Evolutionary conservation across 1,140 invertebrate species (phyloP), one percentile per base, ranked within the genome.

Genomic region (Melitaea cinxia): DNA sequence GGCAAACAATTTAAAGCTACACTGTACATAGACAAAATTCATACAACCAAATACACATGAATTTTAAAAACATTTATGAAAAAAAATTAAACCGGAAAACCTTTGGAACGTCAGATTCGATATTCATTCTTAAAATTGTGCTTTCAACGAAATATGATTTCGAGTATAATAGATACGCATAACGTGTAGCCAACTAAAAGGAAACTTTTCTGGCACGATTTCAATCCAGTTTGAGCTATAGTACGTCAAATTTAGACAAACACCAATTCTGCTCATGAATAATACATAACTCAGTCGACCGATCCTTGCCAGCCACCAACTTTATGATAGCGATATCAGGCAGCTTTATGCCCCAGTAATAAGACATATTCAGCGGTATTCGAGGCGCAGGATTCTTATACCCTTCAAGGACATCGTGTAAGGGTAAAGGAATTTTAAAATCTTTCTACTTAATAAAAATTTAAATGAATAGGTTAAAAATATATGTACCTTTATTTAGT

Each of bases 201-300:
- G 14, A 37, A 70, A 70, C 64, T 78, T 76, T 76, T 62, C 75
- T 78, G 77, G 73, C 74, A 75, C 66, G 69, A 70, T 78, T 75
- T 80, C 80, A 79, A 80, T 76, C 72, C 56, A 55, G 55, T 47
- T 67, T 62, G 63, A 74, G 68, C 73, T 78, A 79, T 71, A 72
- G 65, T 68, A 77, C 75, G 77, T 80, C 76, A 83, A 79, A 80
- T 80, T 83, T 79, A 77, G 77, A 83, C 80, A 83, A 83, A 83
- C 74, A 83, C 71, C 74, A 73, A 79, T 80, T 80, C 73, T 49
- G 45, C 50, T 64, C 53, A 76, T 83, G 80, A 79, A 83, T 83
- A 82, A 82, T 74, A 77, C 70, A 80, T 82, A 65, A 72, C 56
- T 63, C 58, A 65, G 50, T 62, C 68, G 59, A 50, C 60, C 68